A percentile compares a stretch with the other conserved stretches of the same genome.
Conservation (phyloP, 2,888 invertebrate genomes). For the Drosophila vallismaia region DNA sequence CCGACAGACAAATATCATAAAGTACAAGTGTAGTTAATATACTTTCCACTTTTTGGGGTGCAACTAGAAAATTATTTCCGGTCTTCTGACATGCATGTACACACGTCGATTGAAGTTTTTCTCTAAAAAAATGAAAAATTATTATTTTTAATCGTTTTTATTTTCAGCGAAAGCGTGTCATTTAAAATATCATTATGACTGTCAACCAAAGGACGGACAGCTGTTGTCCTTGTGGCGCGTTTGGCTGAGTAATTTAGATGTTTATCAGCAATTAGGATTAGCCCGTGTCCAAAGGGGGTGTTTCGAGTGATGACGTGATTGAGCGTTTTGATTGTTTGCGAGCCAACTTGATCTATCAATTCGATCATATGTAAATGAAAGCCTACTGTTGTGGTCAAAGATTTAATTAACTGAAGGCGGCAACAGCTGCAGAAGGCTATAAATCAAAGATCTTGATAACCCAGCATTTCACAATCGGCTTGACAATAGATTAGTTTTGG, state of each 20-base stretch:
- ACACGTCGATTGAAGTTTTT: slow-evolving; percentile 29
- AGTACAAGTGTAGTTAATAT: slow-evolving; percentile 60
- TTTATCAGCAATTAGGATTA: slow-evolving; percentile 78
- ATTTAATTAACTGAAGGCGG: slow-evolving; percentile 60
- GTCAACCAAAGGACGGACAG: slow-evolving; percentile 63
- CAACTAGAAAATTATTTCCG: slow-evolving; percentile 80
- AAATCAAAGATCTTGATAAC: slow-evolving; percentile 1
- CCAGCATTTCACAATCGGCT: slow-evolving; percentile 19
- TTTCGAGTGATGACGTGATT: slow-evolving; percentile 52
- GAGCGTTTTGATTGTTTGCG: slow-evolving; percentile 41
- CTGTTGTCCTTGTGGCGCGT: slow-evolving; percentile 43
- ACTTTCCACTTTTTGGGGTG: slow-evolving; percentile 45
- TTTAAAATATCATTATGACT: slow-evolving; percentile 73
- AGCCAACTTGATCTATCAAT: slow-evolving; percentile 66
- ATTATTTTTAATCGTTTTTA: slow-evolving; percentile 67
- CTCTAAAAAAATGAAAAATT: slow-evolving; percentile 48
- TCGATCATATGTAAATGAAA: slow-evolving; percentile 71
- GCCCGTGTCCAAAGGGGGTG: slow-evolving; percentile 41
- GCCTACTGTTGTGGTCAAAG: slow-evolving; percentile 38
- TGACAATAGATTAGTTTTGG: background rate
- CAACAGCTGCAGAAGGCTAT: slow-evolving; percentile 53
- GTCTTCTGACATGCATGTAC: slow-evolving; percentile 74
- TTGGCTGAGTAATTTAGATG: slow-evolving; percentile 69
- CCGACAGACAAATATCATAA: slow-evolving; percentile 50
- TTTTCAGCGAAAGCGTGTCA: slow-evolving; percentile 51